These are phyloP conservation scores for Mimas tiliae DNA, from an alignment of 2,888 invertebrate species.

Conservation along the genomic window DNA sequence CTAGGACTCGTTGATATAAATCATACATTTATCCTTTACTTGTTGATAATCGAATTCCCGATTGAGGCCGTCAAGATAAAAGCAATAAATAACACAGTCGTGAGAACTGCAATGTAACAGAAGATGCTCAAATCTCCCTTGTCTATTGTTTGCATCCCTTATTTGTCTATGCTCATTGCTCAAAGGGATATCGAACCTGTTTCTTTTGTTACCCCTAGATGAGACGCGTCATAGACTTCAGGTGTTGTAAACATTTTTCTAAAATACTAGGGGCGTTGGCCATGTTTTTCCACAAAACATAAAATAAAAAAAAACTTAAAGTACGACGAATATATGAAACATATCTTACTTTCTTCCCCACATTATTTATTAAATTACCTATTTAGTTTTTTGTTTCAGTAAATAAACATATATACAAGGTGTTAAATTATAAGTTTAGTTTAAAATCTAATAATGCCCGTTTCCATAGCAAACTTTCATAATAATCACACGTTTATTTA, in stretches of 20 bases:
- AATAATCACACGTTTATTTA: no score
- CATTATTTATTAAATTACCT: no score
- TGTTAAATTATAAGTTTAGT: no score
- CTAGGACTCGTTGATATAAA: background rate
- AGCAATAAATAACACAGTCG: constrained; percentile 16
- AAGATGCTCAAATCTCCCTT: constrained; percentile 43
- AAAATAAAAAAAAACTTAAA: no score
- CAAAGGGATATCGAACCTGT: constrained; percentile 70
- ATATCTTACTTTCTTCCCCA: no score
- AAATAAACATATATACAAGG: no score
- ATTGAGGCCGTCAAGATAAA: background rate
- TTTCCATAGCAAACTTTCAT: no score
- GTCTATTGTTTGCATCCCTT: constrained; percentile 51
- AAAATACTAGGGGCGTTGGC: no score
- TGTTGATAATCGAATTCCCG: background rate
- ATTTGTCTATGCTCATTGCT: constrained; percentile 66
- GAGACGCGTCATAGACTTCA: constrained; percentile 53
- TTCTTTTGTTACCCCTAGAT: constrained; percentile 54
- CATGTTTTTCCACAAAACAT: no score
- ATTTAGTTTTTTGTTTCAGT: no score
- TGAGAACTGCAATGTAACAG: constrained; percentile 19
- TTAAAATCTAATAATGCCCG: no score
- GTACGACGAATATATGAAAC: no score
- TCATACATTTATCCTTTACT: background rate
- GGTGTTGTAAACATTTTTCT: constrained; percentile 45